Percentiles rank a stretch among this genome's conserved stretches.
Conservation (phyloP, 2,888 invertebrate species). For the Chymomyza caudatula region DNA sequence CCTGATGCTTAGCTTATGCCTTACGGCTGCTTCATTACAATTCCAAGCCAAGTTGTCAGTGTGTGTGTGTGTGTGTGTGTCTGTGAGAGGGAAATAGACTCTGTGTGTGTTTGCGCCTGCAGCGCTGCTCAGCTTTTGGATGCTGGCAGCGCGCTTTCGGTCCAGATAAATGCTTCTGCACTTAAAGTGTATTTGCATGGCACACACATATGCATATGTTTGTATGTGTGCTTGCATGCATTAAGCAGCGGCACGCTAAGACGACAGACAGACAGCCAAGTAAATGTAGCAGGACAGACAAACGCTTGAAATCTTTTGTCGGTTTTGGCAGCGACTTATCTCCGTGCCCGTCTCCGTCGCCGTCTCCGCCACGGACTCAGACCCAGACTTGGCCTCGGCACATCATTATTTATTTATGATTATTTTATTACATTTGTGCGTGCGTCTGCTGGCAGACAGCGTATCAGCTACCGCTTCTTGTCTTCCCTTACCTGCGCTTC, state of each 20-base stretch:
- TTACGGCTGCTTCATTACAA: background rate
- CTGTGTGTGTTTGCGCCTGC: conserved; percentile 16
- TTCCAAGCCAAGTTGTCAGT: background rate
- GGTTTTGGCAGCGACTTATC: background rate
- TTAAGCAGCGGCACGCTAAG: conserved; percentile 1
- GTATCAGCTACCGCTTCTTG: background rate
- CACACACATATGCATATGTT: conserved; percentile 11
- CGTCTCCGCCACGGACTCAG: background rate
- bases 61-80: background rate
- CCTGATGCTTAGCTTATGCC: background rate
- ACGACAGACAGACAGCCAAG: background rate
- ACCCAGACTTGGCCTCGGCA: conserved; percentile 17
- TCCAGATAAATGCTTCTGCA: conserved; percentile 57
- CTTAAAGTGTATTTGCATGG: conserved; percentile 58
- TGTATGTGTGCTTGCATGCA: background rate
- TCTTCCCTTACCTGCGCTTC: background rate
- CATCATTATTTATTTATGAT: conserved; percentile 71
- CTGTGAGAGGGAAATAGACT: background rate
- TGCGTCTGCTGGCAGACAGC: conserved; percentile 16
- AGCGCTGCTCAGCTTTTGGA: conserved; percentile 6
- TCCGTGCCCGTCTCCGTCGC: background rate
- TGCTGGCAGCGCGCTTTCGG: conserved; percentile 15
- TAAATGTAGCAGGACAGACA: background rate
- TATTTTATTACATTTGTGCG: conserved; percentile 63
- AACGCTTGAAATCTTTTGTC: background rate